phyloP scores from a whole-genome alignment of 2,113 vertebrate species.

The Protomyctophum bolini region DNA sequence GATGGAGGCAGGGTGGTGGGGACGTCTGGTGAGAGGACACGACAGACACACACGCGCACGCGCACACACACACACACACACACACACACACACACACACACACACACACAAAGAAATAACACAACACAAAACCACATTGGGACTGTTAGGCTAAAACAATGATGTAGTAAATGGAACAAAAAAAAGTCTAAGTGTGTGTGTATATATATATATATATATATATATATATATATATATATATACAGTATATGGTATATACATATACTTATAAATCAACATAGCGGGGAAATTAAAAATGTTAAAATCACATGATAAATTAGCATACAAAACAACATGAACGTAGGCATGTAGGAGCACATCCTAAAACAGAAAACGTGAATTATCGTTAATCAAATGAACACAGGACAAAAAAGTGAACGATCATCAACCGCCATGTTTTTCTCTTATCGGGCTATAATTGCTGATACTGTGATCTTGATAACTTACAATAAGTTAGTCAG shows the following conservation, averaged over 20 bases:
- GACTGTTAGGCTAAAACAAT: slow-evolving; percentile 14
- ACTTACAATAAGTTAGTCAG: neutral
- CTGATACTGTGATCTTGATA: neutral
- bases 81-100: slow-evolving; percentile 82
- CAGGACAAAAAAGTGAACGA: neutral
- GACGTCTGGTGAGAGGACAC: slow-evolving; percentile 91
- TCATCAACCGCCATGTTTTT: too few species aligned
- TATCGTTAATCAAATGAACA: slow-evolving; percentile 1
- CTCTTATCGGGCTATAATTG: too few species aligned
- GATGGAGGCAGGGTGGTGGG: slow-evolving; percentile 94
- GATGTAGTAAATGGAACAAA: slow-evolving; percentile 29
- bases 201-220: neutral
- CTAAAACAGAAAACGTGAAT: too few species aligned
- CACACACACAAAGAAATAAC: slow-evolving; percentile 43
- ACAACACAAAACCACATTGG: slow-evolving; percentile 20
- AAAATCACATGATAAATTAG: neutral
- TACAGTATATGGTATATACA: slow-evolving; percentile 2
- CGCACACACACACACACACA: slow-evolving; percentile 73
- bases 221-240: too few species aligned
- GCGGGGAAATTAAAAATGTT: neutral
- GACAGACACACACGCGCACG: slow-evolving; percentile 53
- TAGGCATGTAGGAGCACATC: neutral
- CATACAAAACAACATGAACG: neutral
- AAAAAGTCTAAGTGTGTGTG: neutral
- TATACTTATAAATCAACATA: slow-evolving; percentile 8